These are phyloP conservation scores for Podabrus alpinus DNA, from an alignment of 2,888 invertebrate genomes.

Conservation along the genomic window DNA sequence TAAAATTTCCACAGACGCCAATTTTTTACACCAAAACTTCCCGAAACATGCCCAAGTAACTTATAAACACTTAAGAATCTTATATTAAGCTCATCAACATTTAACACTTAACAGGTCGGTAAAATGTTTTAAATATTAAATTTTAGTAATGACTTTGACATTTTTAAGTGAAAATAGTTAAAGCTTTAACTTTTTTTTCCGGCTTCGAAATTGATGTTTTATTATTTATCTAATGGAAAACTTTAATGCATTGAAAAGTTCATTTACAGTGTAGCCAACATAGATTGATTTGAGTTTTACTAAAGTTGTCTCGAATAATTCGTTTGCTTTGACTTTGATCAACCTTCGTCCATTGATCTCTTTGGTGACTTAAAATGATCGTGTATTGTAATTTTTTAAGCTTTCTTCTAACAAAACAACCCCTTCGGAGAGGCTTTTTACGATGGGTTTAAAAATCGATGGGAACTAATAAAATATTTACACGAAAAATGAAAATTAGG, in stretches of 20 bases:
- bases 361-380: background rate
- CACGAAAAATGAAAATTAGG: background rate
- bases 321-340: slow-evolving; percentile 1
- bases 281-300: background rate
- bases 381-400: background rate
- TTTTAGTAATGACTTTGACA: background rate
- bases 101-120: background rate
- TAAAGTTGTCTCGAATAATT: background rate
- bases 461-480: background rate
- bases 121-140: background rate
- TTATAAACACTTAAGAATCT: background rate
- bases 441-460: background rate
- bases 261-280: background rate
- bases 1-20: background rate
- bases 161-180: background rate
- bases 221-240: background rate
- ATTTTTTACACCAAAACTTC: background rate
- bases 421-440: background rate
- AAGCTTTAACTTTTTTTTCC: background rate
- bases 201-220: background rate
- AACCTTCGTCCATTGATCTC: background rate
- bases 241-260: background rate
- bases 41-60: background rate
- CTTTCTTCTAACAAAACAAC: background rate
- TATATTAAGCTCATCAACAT: background rate